A percentile compares a stretch with the other conserved stretches of the same genome.
phyloP scores from a whole-genome alignment of 2,888 invertebrate genomes.

The Megalurothrips usitatus region DNA sequence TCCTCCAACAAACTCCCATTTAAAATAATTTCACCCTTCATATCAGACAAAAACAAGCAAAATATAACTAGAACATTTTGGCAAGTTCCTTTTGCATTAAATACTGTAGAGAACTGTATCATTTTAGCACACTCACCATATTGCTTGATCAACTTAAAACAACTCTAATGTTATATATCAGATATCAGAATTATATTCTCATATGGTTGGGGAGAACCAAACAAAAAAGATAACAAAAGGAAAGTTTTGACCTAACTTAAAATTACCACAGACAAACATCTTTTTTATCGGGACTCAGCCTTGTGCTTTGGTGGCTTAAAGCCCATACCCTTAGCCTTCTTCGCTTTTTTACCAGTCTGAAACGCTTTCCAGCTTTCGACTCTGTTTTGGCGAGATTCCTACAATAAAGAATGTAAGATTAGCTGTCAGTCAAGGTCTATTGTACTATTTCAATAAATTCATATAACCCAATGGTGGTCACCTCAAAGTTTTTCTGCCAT shows the following conservation, averaged over 20 bases:
- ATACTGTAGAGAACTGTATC: too few species aligned
- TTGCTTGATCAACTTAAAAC: too few species aligned
- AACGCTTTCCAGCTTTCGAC: slow-evolving; percentile 92
- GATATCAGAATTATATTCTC: too few species aligned
- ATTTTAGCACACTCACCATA: too few species aligned
- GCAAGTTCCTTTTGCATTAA: too few species aligned
- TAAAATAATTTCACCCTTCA: too few species aligned
- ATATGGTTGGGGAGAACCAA: too few species aligned
- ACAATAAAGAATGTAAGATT: slow-evolving; percentile 41
- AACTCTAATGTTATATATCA: too few species aligned
- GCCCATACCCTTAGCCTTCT: slow-evolving; percentile 63
- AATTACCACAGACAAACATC: too few species aligned
- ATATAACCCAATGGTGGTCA: slow-evolving; percentile 43
- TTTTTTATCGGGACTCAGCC: slow-evolving; percentile 78
- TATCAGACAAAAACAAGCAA: too few species aligned
- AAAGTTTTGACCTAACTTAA: neutral
- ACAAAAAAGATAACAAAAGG: neutral
- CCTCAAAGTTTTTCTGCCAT: slow-evolving; percentile 98
- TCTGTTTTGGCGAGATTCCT: slow-evolving; percentile 85
- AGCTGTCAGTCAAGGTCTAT: neutral
- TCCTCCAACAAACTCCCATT: too few species aligned
- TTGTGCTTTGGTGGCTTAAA: slow-evolving; percentile 92
- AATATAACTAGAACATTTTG: too few species aligned
- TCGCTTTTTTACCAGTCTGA: slow-evolving; percentile 73
- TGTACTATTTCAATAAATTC: slow-evolving; percentile 20